phyloP scores from a whole-genome alignment of 2,888 invertebrate species.

The Rhingia campestris region DNA sequence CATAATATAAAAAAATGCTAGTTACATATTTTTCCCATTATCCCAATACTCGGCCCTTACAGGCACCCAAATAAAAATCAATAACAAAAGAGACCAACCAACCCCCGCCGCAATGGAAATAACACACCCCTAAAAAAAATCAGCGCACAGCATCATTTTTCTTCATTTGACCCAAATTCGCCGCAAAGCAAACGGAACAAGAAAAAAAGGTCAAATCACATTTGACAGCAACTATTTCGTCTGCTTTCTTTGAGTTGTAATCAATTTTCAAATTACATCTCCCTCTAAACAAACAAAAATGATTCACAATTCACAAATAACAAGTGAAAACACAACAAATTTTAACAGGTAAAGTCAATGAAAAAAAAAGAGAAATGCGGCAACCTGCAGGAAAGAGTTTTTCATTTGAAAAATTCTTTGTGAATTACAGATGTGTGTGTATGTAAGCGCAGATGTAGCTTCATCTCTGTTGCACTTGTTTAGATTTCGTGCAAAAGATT shows the following conservation, averaged over 20 bases:
- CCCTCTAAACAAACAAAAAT: neutral
- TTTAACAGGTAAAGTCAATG: slow-evolving; percentile 18
- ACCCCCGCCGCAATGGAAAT: neutral
- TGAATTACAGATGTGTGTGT: neutral
- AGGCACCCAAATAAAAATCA: slow-evolving; percentile 14
- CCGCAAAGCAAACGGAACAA: neutral
- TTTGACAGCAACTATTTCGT: neutral
- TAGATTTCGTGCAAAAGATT: slow-evolving; percentile 1
- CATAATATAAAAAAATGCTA: too few species aligned
- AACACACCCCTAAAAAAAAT: neutral
- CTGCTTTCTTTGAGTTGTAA: neutral
- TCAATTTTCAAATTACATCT: slow-evolving; percentile 17
- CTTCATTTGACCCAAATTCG: slow-evolving; percentile 30
- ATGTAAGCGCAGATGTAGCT: neutral
- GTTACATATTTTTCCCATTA: neutral
- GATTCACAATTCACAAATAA: neutral
- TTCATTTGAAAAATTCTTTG: slow-evolving; percentile 41
- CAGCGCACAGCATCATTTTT: slow-evolving; percentile 30
- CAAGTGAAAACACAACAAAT: slow-evolving; percentile 31
- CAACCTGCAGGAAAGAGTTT: slow-evolving; percentile 60
- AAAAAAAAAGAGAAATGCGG: slow-evolving; percentile 56
- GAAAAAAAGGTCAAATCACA: neutral
- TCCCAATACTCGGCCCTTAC: neutral
- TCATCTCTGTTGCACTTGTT: slow-evolving; percentile 20
- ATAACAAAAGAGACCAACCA: slow-evolving; percentile 8